phyloP scores from a whole-genome alignment of 30 jellyfish, hydroid and myxozoan species.

The Aurelia aurita region DNA sequence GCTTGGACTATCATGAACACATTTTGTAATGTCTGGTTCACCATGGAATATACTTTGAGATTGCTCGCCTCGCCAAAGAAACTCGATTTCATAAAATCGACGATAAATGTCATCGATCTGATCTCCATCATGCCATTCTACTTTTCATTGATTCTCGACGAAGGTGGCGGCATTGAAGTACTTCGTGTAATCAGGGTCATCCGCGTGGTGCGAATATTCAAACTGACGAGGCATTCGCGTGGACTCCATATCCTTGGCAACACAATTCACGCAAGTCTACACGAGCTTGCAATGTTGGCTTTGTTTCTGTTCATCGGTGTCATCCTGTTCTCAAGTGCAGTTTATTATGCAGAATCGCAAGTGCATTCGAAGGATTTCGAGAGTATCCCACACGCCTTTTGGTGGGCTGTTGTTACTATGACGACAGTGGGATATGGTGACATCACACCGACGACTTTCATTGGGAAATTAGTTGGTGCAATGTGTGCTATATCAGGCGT shows the following conservation, averaged over 20 bases:
- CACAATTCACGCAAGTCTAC: conserved; percentile 95
- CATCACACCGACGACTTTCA: conserved; percentile 83
- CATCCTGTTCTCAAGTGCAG: conserved; percentile 95
- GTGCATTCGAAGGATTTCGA: conserved; percentile 64
- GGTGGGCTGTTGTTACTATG: conserved; percentile 99
- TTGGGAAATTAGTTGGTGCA: conserved; percentile 95
- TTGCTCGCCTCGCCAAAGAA: conserved; percentile 83
- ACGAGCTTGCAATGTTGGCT: conserved; percentile 93
- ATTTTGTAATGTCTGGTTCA: conserved; percentile 93
- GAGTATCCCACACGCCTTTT: conserved; percentile 96
- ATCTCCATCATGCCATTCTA: conserved; percentile 93
- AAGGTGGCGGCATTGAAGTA: conserved; percentile 80
- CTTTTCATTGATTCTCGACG: conserved; percentile 75
- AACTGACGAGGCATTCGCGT: conserved; percentile 97
- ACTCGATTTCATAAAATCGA: conserved; percentile 65
- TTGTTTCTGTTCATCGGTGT: conserved; percentile 91
- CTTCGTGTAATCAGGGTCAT: conserved; percentile 96
- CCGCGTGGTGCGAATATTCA: conserved; percentile 94
- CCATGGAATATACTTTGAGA: conserved; percentile 89
- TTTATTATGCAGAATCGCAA: conserved; percentile 94
- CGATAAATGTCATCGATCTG: conserved; percentile 87
- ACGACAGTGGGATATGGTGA: conserved; percentile 99
- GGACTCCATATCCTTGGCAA: conserved; percentile 96
- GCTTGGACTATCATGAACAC: conserved; percentile 87
- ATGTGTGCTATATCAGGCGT: conserved; percentile 99